phyloP scores from a whole-genome alignment of 2,888 invertebrate genomes.

The Drosophila paramelanica region DNA sequence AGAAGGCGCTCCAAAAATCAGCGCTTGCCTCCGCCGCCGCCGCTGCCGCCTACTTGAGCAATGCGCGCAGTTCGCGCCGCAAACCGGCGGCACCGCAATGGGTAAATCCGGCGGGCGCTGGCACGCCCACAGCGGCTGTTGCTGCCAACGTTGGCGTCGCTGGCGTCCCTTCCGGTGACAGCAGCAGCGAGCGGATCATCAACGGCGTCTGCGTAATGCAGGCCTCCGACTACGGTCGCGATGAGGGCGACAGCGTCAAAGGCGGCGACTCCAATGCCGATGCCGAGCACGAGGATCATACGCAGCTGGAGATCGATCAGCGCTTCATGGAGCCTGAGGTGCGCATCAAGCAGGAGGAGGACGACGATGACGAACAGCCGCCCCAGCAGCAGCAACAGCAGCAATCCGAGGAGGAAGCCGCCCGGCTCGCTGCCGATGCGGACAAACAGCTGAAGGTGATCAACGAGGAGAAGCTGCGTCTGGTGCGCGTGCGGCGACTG shows the following conservation, averaged over 20 bases:
- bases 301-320: conserved; percentile 79
- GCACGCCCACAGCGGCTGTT: conserved; percentile 46
- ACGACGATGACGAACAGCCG: conserved; percentile 77
- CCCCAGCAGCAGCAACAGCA: conserved; percentile 22
- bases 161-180: conserved; percentile 79
- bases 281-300: conserved; percentile 66
- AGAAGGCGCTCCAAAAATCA: conserved; percentile 67
- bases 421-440: conserved; percentile 52
- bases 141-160: conserved; percentile 20
- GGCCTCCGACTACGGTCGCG: conserved; percentile 88
- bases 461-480: conserved; percentile 80
- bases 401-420: conserved; percentile 17
- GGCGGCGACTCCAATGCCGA: conserved; percentile 46
- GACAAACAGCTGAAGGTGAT: conserved; percentile 69
- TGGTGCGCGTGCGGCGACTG: conserved; percentile 78
- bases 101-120: conserved; percentile 91
- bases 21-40: conserved; percentile 68
- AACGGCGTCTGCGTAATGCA: conserved; percentile 97
- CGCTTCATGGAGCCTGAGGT: conserved; percentile 84
- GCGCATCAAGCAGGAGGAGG: conserved; percentile 83
- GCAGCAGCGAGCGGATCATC: conserved; percentile 93
- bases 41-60: conserved; percentile 70
- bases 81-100: conserved; percentile 99
- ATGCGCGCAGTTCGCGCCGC: conserved; percentile 87
- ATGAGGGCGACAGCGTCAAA: conserved; percentile 87